Conservation (phyloP, 2,797 vertebrate species). For the Meriones psammophilus region DNA sequence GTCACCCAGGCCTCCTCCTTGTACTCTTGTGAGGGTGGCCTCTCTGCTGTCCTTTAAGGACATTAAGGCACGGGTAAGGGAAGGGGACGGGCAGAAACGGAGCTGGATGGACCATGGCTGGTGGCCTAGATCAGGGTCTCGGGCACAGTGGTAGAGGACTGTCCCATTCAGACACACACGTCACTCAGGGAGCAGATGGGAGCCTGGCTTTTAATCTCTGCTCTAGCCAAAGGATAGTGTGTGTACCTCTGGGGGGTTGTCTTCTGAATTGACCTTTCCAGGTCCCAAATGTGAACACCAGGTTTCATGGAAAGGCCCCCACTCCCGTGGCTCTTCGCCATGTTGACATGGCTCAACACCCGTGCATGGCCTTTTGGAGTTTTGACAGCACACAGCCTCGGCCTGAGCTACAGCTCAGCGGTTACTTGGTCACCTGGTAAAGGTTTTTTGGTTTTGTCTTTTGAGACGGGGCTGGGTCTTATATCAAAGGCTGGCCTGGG, state of each 20-base stretch:
- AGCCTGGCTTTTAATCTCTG: background rate
- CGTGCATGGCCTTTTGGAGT: background rate
- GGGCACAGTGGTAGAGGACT: background rate
- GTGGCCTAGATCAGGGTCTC: background rate
- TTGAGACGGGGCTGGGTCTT: background rate
- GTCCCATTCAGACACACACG: background rate
- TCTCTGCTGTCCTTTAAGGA: background rate
- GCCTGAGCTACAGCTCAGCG: constrained; percentile 22
- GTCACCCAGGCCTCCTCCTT: background rate
- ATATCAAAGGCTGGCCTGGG: background rate
- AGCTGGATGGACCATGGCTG: background rate
- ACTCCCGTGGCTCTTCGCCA: background rate
- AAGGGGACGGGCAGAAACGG: background rate
- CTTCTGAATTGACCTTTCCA: constrained; percentile 27
- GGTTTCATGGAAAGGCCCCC: background rate
- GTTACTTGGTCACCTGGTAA: background rate
- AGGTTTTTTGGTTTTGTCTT: background rate
- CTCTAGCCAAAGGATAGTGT: background rate
- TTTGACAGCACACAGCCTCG: constrained; percentile 14
- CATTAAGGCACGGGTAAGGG: background rate
- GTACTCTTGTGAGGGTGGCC: background rate
- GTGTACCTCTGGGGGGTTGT: background rate
- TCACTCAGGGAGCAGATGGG: background rate
- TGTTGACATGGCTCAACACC: background rate
- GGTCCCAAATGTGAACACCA: constrained; percentile 24